Evolutionary conservation across 2,113 vertebrate genomes (phyloP).

Genomic region (Crocuta crocuta): DNA sequence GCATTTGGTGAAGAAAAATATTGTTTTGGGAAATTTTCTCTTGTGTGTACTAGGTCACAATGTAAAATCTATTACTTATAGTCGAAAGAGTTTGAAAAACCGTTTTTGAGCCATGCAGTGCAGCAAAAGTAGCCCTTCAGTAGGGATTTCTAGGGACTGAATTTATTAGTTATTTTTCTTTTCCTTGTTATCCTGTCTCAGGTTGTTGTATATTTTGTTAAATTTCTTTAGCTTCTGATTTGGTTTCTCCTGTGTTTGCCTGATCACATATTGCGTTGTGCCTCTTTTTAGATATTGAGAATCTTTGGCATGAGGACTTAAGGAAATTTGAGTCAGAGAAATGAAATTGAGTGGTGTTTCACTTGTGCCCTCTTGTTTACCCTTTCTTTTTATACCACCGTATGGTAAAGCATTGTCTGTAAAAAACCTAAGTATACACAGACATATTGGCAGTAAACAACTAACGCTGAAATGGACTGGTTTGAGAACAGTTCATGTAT

Average conservation of each 20-base stretch:
- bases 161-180: conserved; percentile 41
- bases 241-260: conserved; percentile 13
- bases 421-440: conserved; percentile 5
- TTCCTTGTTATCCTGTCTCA: conserved; percentile 45
- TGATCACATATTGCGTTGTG: conserved; percentile 16
- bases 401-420: conserved; percentile 37
- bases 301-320: conserved; percentile 40
- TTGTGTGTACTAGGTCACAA: neutral
- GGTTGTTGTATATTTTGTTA: neutral
- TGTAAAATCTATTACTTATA: conserved; percentile 42
- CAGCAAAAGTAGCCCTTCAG: neutral
- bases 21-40: conserved; percentile 52
- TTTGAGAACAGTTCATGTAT: conserved; percentile 52
- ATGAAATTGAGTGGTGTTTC: conserved; percentile 53
- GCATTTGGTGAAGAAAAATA: conserved; percentile 36
- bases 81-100: conserved; percentile 48
- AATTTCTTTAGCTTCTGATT: conserved; percentile 48
- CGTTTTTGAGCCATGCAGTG: neutral
- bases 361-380: conserved; percentile 13
- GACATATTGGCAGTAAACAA: conserved; percentile 38
- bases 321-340: conserved; percentile 57
- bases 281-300: conserved; percentile 57
- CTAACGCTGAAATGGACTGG: neutral
- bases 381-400: neutral
- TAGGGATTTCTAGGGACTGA: neutral